Evolutionary conservation across 1,140 invertebrate species (phyloP).

Genomic region (Panulirus ornatus): DNA sequence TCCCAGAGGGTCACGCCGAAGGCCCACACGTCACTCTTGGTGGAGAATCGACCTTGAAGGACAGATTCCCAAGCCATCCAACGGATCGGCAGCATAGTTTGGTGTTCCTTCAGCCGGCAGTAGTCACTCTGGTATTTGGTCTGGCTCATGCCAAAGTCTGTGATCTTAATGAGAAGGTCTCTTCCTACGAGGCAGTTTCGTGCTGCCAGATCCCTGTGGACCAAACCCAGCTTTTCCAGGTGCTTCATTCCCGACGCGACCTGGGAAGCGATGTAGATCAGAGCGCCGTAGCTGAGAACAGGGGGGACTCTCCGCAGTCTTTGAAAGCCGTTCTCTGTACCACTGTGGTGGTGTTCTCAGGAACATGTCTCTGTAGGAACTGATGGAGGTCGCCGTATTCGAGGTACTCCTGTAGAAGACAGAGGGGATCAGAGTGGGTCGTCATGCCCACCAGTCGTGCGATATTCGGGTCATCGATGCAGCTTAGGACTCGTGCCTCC

Average conservation of each 20-base stretch:
- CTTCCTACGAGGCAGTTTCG: constrained; percentile 95
- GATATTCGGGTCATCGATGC: constrained; percentile 81
- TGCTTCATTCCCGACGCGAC: constrained; percentile 76
- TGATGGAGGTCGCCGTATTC: constrained; percentile 86
- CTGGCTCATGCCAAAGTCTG: constrained; percentile 93
- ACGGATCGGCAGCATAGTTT: constrained; percentile 86
- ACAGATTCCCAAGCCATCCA: constrained; percentile 92
- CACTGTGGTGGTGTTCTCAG: constrained; percentile 73
- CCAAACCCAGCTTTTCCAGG: constrained; percentile 78
- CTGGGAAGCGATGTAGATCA: constrained; percentile 77
- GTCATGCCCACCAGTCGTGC: constrained; percentile 91
- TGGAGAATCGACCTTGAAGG: constrained; percentile 87
- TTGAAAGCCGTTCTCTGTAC: background rate
- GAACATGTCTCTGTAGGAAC: constrained; percentile 78
- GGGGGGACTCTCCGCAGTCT: background rate
- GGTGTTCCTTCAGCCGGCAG: constrained; percentile 87
- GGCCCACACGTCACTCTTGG: constrained; percentile 92
- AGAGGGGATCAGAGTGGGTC: constrained; percentile 84
- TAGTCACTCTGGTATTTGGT: constrained; percentile 90
- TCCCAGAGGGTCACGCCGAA: constrained; percentile 94
- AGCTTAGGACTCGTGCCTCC: constrained; percentile 8
- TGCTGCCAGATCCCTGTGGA: constrained; percentile 96
- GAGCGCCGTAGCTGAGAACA: constrained; percentile 26
- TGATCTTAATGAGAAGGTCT: constrained; percentile 91
- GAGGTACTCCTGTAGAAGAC: constrained; percentile 84